Base-by-base conservation (phyloP, 35 echinoderm and acorn worm genomes). In the Ophioderma brevispina region DNA sequence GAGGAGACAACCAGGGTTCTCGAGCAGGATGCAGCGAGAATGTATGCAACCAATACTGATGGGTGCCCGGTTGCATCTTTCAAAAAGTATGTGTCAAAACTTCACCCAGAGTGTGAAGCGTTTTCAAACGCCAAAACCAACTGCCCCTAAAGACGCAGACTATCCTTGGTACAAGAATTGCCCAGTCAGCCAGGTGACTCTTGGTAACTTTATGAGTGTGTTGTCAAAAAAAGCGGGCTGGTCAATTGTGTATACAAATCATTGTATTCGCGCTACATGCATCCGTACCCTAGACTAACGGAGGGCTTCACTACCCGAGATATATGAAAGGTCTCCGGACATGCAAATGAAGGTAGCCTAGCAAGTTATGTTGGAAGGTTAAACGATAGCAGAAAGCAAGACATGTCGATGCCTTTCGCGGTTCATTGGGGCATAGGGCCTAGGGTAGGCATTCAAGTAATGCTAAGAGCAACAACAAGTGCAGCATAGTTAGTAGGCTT, bases 51-150 rank as follows among this genome's bases (percentile, higher is more conserved):
- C 28, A 70, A 70, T 70, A 70, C 59, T 3, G 28, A 70, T 70
- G 59, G n/a, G n/a, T 70, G 59, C 59, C 59, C 59, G 15, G 59
- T 70, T 25, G 59, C 59, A 70, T 70, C 59, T 70, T 70, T 70
- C 59, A 70, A 70, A 30, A 70, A 6, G 28, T 70, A 70, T 70
- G 59, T 70, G 1, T 70, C 59, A 3, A 70, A 70, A 70, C 59
- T 70, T 30, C 5, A 70, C n/a, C 5, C 59, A 13, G 59, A 70
- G 2, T 70, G 59, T 30, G 59, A 70, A 25, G 59, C 59, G n/a
- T 70, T 70, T 70, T 25, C 59, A 25, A 70, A 70, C 59, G 2
- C 59, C 59, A 18, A 70, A 70, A 30, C 4, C 6, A 70, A 25
- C 4, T 18, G 28, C 59, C 10, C 59, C 59, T 70, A 4, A 8